Evolutionary conservation across 2,797 vertebrate species (phyloP).

Genomic region (Cuculus canorus): DNA sequence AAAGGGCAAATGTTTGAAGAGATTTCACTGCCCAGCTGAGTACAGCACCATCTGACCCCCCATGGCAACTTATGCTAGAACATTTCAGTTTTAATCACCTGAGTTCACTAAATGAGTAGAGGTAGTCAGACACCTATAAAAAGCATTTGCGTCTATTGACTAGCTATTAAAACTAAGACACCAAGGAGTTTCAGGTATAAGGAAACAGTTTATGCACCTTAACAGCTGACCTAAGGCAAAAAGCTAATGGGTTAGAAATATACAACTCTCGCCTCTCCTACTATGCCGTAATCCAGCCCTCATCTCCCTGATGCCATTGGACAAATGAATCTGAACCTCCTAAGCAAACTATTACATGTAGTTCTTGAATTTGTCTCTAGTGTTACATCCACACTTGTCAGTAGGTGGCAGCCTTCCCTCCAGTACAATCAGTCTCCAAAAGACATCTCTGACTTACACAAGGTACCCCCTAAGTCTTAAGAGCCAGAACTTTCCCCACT

Average conservation of each 20-base stretch:
- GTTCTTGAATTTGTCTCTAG: not conserved
- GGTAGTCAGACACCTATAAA: not conserved
- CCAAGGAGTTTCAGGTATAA: not conserved
- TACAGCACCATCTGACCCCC: not conserved
- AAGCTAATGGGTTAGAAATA: not conserved
- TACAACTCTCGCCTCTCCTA: rapidly evolving
- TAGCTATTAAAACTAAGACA: not conserved
- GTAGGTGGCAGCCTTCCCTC: not conserved
- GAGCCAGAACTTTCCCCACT: not conserved
- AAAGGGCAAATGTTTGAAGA: not conserved
- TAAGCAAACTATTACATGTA: not conserved
- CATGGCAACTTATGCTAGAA: not conserved
- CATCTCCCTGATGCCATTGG: not conserved
- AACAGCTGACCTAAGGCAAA: not conserved
- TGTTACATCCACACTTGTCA: not conserved
- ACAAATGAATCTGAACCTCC: not conserved
- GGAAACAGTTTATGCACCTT: not conserved
- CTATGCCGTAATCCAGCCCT: not conserved
- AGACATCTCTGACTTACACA: not conserved
- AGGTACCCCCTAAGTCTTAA: not conserved
- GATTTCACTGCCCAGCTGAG: not conserved
- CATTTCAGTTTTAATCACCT: not conserved
- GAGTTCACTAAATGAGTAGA: not conserved
- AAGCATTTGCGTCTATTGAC: not conserved
- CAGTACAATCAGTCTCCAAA: not conserved